Conservation (phyloP, 2,888 invertebrate species). For the Cetonia aurata region DNA sequence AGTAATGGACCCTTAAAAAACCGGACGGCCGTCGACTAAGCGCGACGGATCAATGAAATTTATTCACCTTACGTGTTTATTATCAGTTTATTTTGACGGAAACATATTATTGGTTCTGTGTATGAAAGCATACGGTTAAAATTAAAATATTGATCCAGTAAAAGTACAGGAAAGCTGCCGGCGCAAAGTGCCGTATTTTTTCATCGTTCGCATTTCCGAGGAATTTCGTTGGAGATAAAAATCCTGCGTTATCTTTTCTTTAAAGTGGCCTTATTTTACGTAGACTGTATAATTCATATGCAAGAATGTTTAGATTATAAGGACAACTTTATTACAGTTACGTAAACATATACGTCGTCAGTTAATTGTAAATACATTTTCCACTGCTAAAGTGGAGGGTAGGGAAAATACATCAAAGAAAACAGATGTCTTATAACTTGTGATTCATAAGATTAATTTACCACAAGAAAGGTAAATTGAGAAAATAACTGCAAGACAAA, state of each 20-base stretch:
- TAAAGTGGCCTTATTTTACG: neutral
- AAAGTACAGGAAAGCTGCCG: neutral
- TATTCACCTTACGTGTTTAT: conserved; percentile 40
- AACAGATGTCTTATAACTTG: too few species aligned
- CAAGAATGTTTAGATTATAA: conserved; percentile 8
- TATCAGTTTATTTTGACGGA: conserved; percentile 34
- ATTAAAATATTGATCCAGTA: conserved; percentile 10
- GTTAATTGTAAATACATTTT: too few species aligned
- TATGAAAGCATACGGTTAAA: conserved; percentile 14
- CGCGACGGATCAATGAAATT: conserved; percentile 31
- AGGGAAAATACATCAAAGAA: too few species aligned
- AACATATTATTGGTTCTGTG: conserved; percentile 29
- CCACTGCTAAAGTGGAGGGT: too few species aligned
- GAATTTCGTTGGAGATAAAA: too few species aligned
- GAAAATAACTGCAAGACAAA: too few species aligned
- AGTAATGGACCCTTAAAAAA: conserved; percentile 34
- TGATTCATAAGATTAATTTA: too few species aligned
- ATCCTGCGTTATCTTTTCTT: neutral
- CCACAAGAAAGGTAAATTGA: too few species aligned
- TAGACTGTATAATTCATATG: conserved; percentile 7
- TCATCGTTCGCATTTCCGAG: too few species aligned
- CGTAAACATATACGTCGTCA: too few species aligned
- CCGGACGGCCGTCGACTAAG: conserved; percentile 3
- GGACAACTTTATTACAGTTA: conserved; percentile 1
- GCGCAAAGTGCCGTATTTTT: neutral